phyloP scores from a whole-genome alignment of 2,113 vertebrate genomes.

The Grammomys surdaster region DNA sequence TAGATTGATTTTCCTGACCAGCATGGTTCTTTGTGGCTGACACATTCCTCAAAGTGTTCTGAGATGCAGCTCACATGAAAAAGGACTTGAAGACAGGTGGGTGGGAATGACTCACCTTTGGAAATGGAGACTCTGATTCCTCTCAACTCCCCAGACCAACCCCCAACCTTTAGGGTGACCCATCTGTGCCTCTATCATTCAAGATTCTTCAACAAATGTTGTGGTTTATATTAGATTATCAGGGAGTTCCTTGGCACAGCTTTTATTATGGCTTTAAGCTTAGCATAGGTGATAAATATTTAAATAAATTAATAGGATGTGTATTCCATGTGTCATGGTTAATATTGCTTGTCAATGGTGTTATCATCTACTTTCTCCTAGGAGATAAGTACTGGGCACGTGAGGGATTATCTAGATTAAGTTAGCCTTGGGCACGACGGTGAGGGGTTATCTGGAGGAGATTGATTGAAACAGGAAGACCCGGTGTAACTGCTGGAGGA shows the following conservation, averaged over 20 bases:
- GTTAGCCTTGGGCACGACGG: not conserved
- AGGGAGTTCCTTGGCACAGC: not conserved
- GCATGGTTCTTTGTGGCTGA: not conserved
- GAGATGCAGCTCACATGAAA: not conserved
- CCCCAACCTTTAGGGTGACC: not conserved
- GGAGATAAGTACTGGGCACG: not conserved
- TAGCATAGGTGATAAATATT: not conserved
- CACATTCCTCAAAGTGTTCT: not conserved
- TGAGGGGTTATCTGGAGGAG: not conserved
- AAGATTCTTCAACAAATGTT: not conserved
- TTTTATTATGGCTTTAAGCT: not conserved
- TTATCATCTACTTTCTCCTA: not conserved
- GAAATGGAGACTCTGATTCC: rapidly evolving
- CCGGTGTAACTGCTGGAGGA: not conserved
- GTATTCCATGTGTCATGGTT: not conserved
- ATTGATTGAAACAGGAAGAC: not conserved
- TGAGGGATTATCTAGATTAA: not conserved
- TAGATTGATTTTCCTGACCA: slow-evolving; percentile 25
- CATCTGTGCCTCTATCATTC: not conserved
- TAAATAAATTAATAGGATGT: not conserved
- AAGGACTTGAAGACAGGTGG: not conserved
- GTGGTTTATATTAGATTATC: not conserved
- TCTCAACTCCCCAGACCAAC: too few species aligned
- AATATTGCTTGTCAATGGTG: not conserved
- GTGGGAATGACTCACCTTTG: not conserved